A percentile compares a stretch with the other conserved stretches of the same genome.
Conservation (phyloP, 2,888 invertebrate genomes). For the Ferdinandea cuprea region DNA sequence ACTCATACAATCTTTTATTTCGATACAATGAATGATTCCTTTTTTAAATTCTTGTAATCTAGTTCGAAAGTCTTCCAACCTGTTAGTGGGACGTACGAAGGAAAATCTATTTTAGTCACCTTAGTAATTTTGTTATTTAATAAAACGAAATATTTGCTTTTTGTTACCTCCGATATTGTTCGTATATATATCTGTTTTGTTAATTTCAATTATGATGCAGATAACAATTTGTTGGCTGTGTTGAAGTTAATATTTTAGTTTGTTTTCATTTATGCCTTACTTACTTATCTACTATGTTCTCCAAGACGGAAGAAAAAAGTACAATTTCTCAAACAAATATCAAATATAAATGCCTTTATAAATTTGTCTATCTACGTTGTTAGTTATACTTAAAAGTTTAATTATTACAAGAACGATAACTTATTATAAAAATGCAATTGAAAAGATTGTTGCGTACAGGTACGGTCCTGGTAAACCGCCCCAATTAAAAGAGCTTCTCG, state of each 20-base stretch:
- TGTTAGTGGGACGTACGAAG: conserved; percentile 34
- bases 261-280: neutral
- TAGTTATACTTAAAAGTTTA: no score
- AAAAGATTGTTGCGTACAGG: no score
- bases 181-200: conserved; percentile 3
- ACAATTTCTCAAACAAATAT: no score
- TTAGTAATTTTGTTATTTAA: conserved; percentile 39
- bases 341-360: no score
- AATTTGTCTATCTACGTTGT: no score
- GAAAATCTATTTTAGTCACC: conserved; percentile 45
- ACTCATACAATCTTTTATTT: conserved; percentile 23
- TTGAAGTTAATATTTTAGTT: neutral
- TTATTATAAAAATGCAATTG: no score
- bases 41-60: conserved; percentile 36
- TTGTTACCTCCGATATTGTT: conserved; percentile 12
- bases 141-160: conserved; percentile 36
- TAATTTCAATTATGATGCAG: neutral
- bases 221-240: neutral
- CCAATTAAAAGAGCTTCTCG: no score
- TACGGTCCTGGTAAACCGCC: no score
- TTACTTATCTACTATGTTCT: neutral
- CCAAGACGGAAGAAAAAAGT: neutral
- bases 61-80: conserved; percentile 50
- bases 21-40: conserved; percentile 37
- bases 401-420: no score